These are phyloP conservation scores for Drosophila meridionalis DNA, from an alignment of 2,888 invertebrate species.

Conservation along the genomic window DNA sequence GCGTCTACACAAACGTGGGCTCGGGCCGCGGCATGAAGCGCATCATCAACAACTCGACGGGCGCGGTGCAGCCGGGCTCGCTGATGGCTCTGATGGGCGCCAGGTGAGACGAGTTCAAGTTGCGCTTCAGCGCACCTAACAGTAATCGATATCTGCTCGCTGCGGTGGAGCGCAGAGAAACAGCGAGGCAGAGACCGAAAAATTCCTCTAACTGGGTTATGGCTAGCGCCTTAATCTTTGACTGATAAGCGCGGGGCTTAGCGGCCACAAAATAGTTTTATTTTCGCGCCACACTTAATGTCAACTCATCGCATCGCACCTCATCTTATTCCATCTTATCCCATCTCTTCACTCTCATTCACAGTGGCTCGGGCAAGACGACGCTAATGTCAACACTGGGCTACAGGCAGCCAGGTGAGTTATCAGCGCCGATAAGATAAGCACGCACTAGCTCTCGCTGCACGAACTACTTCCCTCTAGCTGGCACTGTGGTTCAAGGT, in stretches of 20 bases:
- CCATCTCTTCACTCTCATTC: constrained; percentile 43
- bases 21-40: constrained; percentile 87
- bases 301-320: constrained; percentile 13
- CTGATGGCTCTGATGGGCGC: constrained; percentile 94
- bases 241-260: constrained; percentile 36
- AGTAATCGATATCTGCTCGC: constrained; percentile 35
- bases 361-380: constrained; percentile 93
- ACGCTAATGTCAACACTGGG: constrained; percentile 94
- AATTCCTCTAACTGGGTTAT: constrained; percentile 51
- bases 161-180: not conserved
- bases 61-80: constrained; percentile 92
- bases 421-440: constrained; percentile 58
- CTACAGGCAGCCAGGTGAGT: constrained; percentile 89
- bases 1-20: constrained; percentile 88
- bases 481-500: constrained; percentile 90
- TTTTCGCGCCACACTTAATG: constrained; percentile 1
- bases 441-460: not conserved
- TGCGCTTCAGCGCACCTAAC: constrained; percentile 3
- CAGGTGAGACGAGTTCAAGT: constrained; percentile 86
- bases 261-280: constrained; percentile 5
- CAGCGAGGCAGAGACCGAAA: constrained; percentile 11
- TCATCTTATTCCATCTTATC: constrained; percentile 9
- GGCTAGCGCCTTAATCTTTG: constrained; percentile 29
- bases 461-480: constrained; percentile 83
- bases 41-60: constrained; percentile 93